Evolutionary conservation across 1,140 invertebrate species (phyloP), one percentile per base, ranked within the genome.

Genomic region (Cydia pomonella): DNA sequence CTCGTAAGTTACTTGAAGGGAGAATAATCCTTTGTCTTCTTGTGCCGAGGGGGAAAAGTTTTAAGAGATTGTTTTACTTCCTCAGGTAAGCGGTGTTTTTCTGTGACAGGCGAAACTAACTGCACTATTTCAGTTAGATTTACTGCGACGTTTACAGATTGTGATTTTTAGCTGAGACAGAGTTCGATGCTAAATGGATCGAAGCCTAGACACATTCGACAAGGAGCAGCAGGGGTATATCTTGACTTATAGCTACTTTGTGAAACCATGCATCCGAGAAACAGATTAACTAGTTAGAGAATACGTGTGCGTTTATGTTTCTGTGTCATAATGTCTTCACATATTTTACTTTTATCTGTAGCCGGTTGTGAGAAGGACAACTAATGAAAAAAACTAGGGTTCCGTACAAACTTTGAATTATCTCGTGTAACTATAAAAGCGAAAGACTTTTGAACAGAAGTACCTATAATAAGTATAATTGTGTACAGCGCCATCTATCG

Each of bases 21-120:
- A 69, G 27, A 7, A 29, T 69, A 69, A 73, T 73, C 72, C 41
- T 53, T 73, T 69, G 29, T 69, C 64, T 29, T 69, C 64, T 29
- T 29, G 64, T 69, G 64, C 18, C 29, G 29, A 29, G 64, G 64
- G 63, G 27, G 29, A 29, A 69, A 69, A 69, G 29, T 69, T 69
- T 69, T 69, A 69, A 69, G 64, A 69, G 18, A 41, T 38, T 29
- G 27, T 69, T 69, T 69, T 69, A 69, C 12, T 73, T 23, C 12
- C 53, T 27, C 38, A 73, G 41, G 41, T 73, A 73, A 73, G 47
- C 47, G 23, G 13, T 69, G 64, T 50, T 73, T 73, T 47, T 73
- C 27, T 41, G 64, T 69, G 64, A 38, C 18, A 69, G 64, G 16
- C 29, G 64, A 9, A 33, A 33, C 63, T 33, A 44, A 73, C 72